phyloP scores from a whole-genome alignment of 2,113 vertebrate species.

The Montifringilla adamsi region DNA sequence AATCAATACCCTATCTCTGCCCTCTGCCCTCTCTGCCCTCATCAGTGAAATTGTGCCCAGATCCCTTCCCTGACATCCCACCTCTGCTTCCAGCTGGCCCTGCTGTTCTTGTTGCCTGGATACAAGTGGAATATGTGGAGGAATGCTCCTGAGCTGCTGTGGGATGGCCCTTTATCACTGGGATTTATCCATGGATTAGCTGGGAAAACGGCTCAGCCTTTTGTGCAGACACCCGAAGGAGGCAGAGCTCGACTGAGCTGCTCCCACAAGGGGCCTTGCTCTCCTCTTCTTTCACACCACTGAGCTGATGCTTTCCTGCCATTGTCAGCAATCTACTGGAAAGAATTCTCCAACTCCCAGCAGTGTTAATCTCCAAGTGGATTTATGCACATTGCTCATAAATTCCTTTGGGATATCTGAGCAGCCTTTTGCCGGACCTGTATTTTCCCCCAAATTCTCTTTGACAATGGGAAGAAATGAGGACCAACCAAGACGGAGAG shows the following conservation, averaged over 20 bases:
- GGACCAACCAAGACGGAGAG: not conserved
- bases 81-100: constrained; percentile 11
- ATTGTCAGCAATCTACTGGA: not conserved
- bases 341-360: constrained; percentile 1
- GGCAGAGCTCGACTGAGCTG: not conserved
- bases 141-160: constrained; percentile 31
- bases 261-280: not conserved
- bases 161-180: constrained; percentile 45
- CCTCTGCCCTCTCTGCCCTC: not conserved
- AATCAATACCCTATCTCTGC: not conserved
- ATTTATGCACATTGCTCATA: not conserved
- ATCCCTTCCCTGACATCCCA: not conserved
- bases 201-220: constrained; percentile 51
- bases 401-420: not conserved
- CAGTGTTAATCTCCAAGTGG: not conserved
- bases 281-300: not conserved
- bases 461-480: not conserved
- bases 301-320: not conserved
- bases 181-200: constrained; percentile 64
- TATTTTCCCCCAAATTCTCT: not conserved
- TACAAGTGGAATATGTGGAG: constrained; percentile 36
- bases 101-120: constrained; percentile 52
- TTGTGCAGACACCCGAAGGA: not conserved
- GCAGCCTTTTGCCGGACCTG: not conserved
- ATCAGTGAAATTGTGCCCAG: not conserved